A percentile compares a stretch with the other conserved stretches of the same genome.
These are phyloP conservation scores for Erinaceus europaeus DNA, from an alignment of 2,113 vertebrate species.

Conservation along the genomic window DNA sequence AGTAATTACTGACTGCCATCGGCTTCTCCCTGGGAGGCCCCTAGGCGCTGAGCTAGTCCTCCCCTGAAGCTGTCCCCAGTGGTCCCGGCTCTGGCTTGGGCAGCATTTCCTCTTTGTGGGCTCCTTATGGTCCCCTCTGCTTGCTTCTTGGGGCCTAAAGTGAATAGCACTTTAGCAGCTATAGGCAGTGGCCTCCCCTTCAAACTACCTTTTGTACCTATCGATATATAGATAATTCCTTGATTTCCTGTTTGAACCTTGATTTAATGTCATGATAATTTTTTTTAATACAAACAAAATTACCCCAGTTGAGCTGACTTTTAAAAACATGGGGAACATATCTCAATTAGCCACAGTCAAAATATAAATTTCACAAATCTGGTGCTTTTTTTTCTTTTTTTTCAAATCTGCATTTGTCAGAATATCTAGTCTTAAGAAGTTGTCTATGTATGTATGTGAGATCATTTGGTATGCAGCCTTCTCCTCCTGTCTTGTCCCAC, in stretches of 20 bases:
- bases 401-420: too few species aligned
- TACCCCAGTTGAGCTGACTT: background rate
- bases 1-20: rapidly evolving
- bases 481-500: too few species aligned
- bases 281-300: background rate
- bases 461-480: too few species aligned
- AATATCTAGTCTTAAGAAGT: too few species aligned
- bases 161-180: background rate
- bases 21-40: background rate
- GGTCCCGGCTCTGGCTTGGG: background rate
- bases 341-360: background rate
- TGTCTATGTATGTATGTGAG: too few species aligned
- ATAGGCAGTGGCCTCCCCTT: too few species aligned
- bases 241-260: background rate
- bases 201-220: background rate
- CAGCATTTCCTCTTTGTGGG: too few species aligned
- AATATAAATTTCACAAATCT: background rate
- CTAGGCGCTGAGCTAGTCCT: background rate
- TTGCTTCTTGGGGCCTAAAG: background rate
- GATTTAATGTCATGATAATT: too few species aligned
- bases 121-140: background rate
- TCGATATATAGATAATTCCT: background rate
- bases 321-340: background rate
- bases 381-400: background rate
- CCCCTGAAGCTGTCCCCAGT: background rate